Base-by-base conservation (phyloP, 2,888 invertebrate genomes). In the Notocelia uddmanniana region DNA sequence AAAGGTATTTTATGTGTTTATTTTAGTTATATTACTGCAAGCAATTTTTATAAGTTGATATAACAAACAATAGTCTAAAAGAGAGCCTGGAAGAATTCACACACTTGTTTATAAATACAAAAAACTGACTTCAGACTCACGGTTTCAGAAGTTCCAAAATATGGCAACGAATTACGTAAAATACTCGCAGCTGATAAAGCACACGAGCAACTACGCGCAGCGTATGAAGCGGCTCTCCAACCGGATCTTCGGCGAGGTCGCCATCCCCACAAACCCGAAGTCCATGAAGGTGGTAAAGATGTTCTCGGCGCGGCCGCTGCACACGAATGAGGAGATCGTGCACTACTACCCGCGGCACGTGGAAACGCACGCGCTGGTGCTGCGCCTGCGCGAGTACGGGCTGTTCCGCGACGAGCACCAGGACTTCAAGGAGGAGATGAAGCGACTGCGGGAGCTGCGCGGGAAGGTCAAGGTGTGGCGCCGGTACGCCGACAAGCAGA, bases 381-480 rank as follows among this genome's bases (percentile, higher is more conserved):
- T 92, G 75, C 93, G 95, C 77, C 90, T 98, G 48, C 89, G 98
- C 18, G 92, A 95, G 73, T 97, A 97, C 80, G 98, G 98, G 0
- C 90, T 98, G 5, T 98, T 94, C 87, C 94, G 98, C 73, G 98
- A 98, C 83, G 98, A 98, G 85, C 98, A 98, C 88, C 95, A 96
- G 83, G 98, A 98, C 89, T 98, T 98, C 83, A 96, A 96, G 78
- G 98, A 98, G 63, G 98, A 98, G 90, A 97, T 97, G 96, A 94
- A 95, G 77, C 94, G 98, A 71, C 89, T 97, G 79, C 94, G 97
- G 70, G 95, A 95, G 71, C 91, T 98, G 18, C 91, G 97, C 71
- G 98, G 98, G 11, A 98, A 98, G 86, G 95, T 94, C 1, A 93
- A 95, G 73, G 91, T 91, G 19, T 93, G 92, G 92, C 85, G 81